Evolutionary conservation across 2,888 invertebrate genomes (phyloP), one percentile per base, ranked within the genome.

Genomic region (Tricholauxania praeusta): DNA sequence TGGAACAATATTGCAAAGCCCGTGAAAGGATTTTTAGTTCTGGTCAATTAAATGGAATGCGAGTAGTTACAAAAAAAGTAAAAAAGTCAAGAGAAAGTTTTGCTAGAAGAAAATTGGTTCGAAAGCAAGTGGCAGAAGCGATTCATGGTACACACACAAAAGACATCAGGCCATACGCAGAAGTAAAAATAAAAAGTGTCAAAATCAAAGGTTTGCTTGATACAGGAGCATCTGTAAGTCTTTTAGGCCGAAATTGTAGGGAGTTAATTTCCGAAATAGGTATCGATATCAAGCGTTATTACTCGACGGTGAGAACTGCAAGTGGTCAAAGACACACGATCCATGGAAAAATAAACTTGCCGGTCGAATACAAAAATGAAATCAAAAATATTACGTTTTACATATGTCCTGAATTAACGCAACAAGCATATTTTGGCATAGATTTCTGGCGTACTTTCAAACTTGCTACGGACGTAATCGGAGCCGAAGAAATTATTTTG

Each of bases 391-490:
- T 17, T 1, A n/a, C 1, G 4, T 39, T 71, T 5, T 73, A 39
- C 6, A 12, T 73, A 3, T 52, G 64, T 3, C 60, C 60, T 10
- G 51, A 22, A 6, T 15, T 72, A 0, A 53, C 22, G 2, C 74
- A 74, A 10, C 39, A 63, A 3, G 6, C 67, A 17, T 74, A 74
- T 49, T 17, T 74, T 4, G 71, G 71, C 2, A 71, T 67, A 10
- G 51, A 73, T 47, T 72, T 73, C 39, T 73, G 73, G 71, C 48
- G 55, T n/a, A 55, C 47, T 1, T 73, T 71, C 22, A 19, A 51
- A 28, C 62, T 71, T 15, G 47, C 73, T 3, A 69, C 70, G 0
- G 19, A 66, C 8, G 15, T 60, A 7, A n/a, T 64, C 0, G 70
- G 52, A 12, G 4, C 28, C 0, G 49, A n/a, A 14, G 63, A 63